These are phyloP conservation scores for Scaptomyza caliginosa DNA, from an alignment of 2,888 invertebrate genomes.

Conservation along the genomic window DNA sequence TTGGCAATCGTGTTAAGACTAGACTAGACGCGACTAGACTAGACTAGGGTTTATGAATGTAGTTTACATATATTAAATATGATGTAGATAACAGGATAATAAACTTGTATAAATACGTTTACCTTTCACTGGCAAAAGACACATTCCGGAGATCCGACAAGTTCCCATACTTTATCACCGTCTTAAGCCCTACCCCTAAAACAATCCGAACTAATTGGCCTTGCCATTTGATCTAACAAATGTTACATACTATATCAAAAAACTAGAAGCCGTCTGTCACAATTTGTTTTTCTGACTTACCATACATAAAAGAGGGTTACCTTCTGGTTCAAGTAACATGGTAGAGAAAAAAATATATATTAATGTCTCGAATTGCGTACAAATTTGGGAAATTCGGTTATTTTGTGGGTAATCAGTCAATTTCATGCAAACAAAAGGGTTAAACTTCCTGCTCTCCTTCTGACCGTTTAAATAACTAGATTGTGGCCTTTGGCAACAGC, in stretches of 20 bases:
- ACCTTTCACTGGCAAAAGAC: too few species aligned
- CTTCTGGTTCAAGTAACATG: constrained; percentile 24
- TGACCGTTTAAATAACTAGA: not conserved
- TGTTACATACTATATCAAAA: constrained; percentile 58
- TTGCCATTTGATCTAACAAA: constrained; percentile 56
- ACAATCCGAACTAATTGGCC: constrained; percentile 52
- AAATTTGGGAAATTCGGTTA: constrained; percentile 66
- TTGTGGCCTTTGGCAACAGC: constrained; percentile 31
- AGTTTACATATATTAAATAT: not conserved
- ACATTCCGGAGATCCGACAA: not conserved
- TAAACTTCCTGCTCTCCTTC: constrained; percentile 28
- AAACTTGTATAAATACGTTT: too few species aligned
- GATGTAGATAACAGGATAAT: not conserved
- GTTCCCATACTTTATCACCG: constrained; percentile 13
- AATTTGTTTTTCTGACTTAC: constrained; percentile 3
- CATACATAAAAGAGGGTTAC: constrained; percentile 52
- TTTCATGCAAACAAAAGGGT: constrained; percentile 73
- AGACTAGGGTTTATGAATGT: not conserved
- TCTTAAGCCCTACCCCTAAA: not conserved
- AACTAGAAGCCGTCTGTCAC: constrained; percentile 51
- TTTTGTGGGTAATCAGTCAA: constrained; percentile 82
- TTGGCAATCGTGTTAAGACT: constrained; percentile 9
- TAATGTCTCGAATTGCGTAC: constrained; percentile 74
- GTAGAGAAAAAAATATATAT: constrained; percentile 60
- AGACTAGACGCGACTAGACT: too few species aligned